Conservation (phyloP, 2,113 vertebrate species). For the Eonycteris spelaea region DNA sequence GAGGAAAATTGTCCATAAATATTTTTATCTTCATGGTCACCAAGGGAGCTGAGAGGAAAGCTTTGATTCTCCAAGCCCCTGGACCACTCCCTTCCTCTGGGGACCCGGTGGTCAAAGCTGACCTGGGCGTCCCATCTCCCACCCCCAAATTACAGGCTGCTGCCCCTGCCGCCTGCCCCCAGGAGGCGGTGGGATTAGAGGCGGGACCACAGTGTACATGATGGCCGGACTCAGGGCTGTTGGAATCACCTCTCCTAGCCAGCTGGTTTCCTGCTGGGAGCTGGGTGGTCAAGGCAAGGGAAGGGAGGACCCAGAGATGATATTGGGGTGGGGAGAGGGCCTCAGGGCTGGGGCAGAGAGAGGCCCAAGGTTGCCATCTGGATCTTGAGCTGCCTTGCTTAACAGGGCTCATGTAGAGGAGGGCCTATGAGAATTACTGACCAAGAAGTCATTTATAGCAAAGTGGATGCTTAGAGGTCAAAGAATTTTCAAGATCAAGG, state of each 20-base stretch:
- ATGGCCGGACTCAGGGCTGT: background rate
- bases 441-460: background rate
- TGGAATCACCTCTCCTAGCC: background rate
- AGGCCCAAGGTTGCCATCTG: background rate
- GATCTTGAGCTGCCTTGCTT: background rate
- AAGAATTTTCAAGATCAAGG: background rate
- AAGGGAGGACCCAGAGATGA: background rate
- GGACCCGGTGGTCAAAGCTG: constrained; percentile 48
- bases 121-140: constrained; percentile 50
- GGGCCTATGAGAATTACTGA: background rate
- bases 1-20: constrained; percentile 70
- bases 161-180: background rate
- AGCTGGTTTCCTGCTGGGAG: constrained; percentile 38
- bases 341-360: background rate
- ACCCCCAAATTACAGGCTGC: constrained; percentile 66
- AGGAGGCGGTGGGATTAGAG: constrained; percentile 50
- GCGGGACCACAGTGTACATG: background rate
- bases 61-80: constrained; percentile 62
- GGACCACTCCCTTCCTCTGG: constrained; percentile 69
- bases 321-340: background rate
- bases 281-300: constrained; percentile 20
- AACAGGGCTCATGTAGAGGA: background rate
- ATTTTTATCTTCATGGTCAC: constrained; percentile 71
- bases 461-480: background rate
- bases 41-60: constrained; percentile 67